Evolutionary conservation across 2,888 invertebrate genomes (phyloP), one percentile per base, ranked within the genome.

Genomic region (Agrotis ipsilon): DNA sequence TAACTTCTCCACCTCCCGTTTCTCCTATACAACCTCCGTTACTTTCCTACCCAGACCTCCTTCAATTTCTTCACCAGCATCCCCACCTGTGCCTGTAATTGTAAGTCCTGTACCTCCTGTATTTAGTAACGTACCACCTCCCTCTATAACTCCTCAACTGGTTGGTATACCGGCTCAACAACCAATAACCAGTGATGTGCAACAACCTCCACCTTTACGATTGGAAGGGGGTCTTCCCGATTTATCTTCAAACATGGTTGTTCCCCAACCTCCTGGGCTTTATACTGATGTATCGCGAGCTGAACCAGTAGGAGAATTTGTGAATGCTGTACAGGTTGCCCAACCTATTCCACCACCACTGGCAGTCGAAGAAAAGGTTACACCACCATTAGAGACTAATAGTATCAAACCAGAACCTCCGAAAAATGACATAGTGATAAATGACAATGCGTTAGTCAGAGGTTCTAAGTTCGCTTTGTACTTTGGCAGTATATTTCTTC

Each of bases 401-500:
- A 66, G 21, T 66, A 64, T 70, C 14, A 68, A 51, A 68, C 61
- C 70, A 48, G 79, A 74, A 61, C 14, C 51, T 43, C 79, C 77
- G 16, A 79, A 61, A 62, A 72, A 58, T 65, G 76, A 69, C 2
- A 19, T 81, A 45, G 43, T 57, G 39, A 0, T 59, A 7, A 81
- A 69, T 51, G 79, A 86, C 3, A 81, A 59, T 54, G 27, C 77
- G 13, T 57, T 88, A 13, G 48, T 87, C 4, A 77, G 88, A 77
- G 90, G 93, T 21, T 90, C 92, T 13, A 89, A 88, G 57, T 86
- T 91, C 51, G 93, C 92, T 21, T 78, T 93, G 52, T 91, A 92
- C 68, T 91, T 92, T 45, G 93, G 94, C n/a, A 93, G 93, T 19
- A 87, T 93, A 52, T 87, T 95, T 57, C 83, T 94, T 39, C 90